Percentiles rank a stretch among this genome's conserved stretches.
These are phyloP conservation scores for Ibycter americanus DNA, from an alignment of 2,797 vertebrate species.

Conservation along the genomic window DNA sequence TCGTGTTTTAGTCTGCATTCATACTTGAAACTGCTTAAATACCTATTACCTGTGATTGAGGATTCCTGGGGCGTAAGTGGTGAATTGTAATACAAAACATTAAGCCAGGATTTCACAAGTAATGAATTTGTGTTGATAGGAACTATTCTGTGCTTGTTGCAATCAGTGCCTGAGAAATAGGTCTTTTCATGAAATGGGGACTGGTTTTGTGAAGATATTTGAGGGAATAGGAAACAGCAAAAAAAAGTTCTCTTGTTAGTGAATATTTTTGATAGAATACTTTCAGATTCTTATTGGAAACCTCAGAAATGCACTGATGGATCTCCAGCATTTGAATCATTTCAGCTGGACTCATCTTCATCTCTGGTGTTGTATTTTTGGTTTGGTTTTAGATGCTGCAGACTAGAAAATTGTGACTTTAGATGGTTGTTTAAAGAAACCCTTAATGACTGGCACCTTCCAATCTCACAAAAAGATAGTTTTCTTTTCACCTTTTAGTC, in stretches of 20 bases:
- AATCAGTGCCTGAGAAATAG: not conserved
- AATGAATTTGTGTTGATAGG: not conserved
- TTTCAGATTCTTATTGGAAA: not conserved
- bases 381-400: not conserved
- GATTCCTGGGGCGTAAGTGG: not conserved
- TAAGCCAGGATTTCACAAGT: not conserved
- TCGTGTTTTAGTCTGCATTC: not conserved
- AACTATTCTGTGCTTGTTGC: not conserved
- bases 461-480: not conserved
- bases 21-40: not conserved
- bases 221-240: not conserved
- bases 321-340: not conserved
- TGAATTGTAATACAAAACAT: not conserved
- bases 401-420: not conserved
- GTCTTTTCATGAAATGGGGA: not conserved
- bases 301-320: not conserved
- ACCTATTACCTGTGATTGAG: not conserved
- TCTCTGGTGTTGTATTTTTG: not conserved
- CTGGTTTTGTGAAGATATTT: not conserved
- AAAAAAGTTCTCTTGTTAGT: not conserved
- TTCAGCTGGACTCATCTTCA: not conserved
- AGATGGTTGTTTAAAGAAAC: not conserved
- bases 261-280: not conserved
- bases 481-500: not conserved
- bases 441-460: not conserved